These are phyloP conservation scores for Bombus balteatus DNA, from an alignment of 1,140 invertebrate species.

Conservation along the genomic window DNA sequence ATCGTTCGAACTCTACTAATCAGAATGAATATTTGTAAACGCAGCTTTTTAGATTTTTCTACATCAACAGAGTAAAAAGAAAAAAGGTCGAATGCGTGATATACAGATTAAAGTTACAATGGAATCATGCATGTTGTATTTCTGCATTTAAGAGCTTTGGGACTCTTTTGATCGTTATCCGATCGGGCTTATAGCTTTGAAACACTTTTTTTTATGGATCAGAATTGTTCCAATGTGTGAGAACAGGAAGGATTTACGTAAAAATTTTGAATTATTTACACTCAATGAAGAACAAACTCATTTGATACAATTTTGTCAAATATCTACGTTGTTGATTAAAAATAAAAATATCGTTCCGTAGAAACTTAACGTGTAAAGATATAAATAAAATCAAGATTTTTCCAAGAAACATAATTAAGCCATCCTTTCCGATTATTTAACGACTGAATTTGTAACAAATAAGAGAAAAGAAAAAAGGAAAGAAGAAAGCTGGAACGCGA, in stretches of 20 bases:
- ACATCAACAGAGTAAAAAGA: not conserved
- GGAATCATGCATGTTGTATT: not conserved
- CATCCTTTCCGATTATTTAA: constrained; percentile 16
- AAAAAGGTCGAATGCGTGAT: not conserved
- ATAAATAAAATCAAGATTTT: not conserved
- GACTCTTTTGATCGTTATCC: not conserved
- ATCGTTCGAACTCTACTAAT: not conserved
- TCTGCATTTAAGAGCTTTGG: not conserved
- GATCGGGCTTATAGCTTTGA: not conserved
- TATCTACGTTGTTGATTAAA: not conserved
- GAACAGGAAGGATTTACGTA: not conserved
- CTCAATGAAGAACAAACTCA: not conserved
- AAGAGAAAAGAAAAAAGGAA: not conserved
- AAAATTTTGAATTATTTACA: not conserved
- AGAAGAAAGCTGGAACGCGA: constrained; percentile 35
- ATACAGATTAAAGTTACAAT: not conserved
- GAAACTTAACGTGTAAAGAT: not conserved
- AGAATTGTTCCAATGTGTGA: too few relatives aligned
- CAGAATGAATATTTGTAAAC: not conserved
- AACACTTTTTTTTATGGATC: not conserved
- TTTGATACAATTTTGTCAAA: not conserved
- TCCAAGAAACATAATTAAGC: not conserved
- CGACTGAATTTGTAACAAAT: constrained; percentile 30
- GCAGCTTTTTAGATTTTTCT: not conserved
- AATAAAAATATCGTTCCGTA: not conserved